phyloP scores from a whole-genome alignment of 2,888 invertebrate genomes.

The Drosophila neotestacea region DNA sequence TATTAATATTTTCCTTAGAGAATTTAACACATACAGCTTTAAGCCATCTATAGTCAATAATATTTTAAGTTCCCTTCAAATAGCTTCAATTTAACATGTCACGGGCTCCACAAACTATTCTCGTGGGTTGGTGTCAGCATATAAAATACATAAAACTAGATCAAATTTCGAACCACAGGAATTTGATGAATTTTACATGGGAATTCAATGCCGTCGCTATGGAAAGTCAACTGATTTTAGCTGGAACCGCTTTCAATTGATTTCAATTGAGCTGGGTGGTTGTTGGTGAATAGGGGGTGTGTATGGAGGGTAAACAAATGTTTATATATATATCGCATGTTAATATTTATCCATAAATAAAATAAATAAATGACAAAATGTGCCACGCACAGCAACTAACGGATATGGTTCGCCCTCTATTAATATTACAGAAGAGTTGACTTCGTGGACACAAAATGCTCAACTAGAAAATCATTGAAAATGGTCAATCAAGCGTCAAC shows the following conservation, averaged over 20 bases:
- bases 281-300: background rate
- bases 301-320: conserved; percentile 26
- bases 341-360: conserved; percentile 52
- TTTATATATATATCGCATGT: conserved; percentile 33
- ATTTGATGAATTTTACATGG: conserved; percentile 54
- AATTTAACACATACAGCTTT: no score
- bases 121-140: background rate
- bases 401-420: conserved; percentile 4
- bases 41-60: no score
- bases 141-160: conserved; percentile 10
- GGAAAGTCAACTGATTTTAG: conserved; percentile 61
- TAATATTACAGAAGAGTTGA: conserved; percentile 6
- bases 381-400: conserved; percentile 46
- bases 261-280: conserved; percentile 54
- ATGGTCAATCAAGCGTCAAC: conserved; percentile 58
- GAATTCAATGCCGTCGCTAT: conserved; percentile 54
- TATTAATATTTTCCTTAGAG: no score
- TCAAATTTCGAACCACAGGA: conserved; percentile 48
- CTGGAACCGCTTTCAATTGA: conserved; percentile 67
- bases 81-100: background rate
- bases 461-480: conserved; percentile 38
- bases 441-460: conserved; percentile 52
- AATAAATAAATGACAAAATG: conserved; percentile 45
- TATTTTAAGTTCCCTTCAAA: no score
- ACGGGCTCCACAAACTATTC: background rate